phyloP scores from a whole-genome alignment of 2,113 vertebrate genomes.

The Crotalus horridus region DNA sequence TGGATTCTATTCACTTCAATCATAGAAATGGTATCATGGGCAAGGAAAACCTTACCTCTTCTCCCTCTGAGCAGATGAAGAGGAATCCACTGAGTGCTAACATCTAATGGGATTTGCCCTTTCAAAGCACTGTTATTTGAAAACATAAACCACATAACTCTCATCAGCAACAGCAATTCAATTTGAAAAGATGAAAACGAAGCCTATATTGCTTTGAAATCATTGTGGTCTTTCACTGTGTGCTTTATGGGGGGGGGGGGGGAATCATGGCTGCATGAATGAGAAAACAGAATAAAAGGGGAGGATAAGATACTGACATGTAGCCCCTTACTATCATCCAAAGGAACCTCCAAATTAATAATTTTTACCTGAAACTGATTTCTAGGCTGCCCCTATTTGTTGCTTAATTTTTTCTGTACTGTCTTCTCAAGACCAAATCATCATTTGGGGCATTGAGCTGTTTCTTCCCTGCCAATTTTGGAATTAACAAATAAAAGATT shows the following conservation, averaged over 20 bases:
- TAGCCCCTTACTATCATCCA: background rate
- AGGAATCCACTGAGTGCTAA: background rate
- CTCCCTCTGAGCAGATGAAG: background rate
- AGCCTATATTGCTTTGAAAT: background rate
- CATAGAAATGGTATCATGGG: background rate
- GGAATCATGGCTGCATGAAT: background rate
- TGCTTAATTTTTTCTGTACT: background rate
- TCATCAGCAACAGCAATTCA: background rate
- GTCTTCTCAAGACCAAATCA: background rate
- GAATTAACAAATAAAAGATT: background rate
- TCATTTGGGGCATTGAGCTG: background rate
- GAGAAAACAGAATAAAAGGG: background rate
- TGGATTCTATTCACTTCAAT: background rate
- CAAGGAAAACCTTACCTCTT: background rate
- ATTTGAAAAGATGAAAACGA: background rate
- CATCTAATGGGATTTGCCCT: no score
- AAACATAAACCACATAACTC: background rate
- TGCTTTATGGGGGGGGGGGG: background rate
- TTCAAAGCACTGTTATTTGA: background rate
- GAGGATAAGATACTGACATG: background rate
- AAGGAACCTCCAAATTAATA: background rate
- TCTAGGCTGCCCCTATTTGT: background rate
- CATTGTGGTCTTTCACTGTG: background rate
- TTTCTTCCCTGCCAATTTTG: background rate
- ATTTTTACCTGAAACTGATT: background rate